Conservation (phyloP, 2,113 vertebrate species). For the Calypte anna region DNA sequence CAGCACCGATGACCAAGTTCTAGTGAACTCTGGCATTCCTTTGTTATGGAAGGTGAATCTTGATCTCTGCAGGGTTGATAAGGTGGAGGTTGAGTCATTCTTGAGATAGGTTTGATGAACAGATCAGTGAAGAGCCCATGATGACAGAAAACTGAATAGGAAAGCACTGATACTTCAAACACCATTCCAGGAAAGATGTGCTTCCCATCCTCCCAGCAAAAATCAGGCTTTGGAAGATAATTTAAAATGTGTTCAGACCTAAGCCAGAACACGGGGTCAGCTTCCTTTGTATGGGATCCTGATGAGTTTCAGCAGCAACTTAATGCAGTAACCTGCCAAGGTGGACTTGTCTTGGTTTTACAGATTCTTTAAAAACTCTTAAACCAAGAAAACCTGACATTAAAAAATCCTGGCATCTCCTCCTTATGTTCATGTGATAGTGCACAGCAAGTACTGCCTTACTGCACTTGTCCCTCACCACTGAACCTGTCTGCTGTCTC, state of each 20-base stretch:
- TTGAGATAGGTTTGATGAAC: background rate
- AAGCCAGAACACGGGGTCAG: background rate
- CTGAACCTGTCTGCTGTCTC: background rate
- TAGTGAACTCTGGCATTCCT: background rate
- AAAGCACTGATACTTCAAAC: background rate
- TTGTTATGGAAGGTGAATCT: accelerated
- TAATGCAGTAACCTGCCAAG: background rate
- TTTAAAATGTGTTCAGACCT: background rate
- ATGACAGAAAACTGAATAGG: background rate
- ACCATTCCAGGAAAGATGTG: background rate
- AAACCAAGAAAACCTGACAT: background rate
- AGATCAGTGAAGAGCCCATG: background rate
- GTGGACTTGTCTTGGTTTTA: background rate
- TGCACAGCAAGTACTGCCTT: background rate
- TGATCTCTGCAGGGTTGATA: accelerated
- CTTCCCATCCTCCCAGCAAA: background rate
- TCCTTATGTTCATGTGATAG: background rate
- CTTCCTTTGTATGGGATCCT: background rate
- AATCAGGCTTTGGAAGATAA: background rate
- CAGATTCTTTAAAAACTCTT: background rate
- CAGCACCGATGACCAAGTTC: background rate
- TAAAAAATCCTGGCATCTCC: background rate
- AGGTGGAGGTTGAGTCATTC: background rate
- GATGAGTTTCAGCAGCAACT: background rate
- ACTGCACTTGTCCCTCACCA: background rate